These are phyloP conservation scores for Sapajus apella DNA, from an alignment of 2,113 vertebrate genomes.

Conservation along the genomic window DNA sequence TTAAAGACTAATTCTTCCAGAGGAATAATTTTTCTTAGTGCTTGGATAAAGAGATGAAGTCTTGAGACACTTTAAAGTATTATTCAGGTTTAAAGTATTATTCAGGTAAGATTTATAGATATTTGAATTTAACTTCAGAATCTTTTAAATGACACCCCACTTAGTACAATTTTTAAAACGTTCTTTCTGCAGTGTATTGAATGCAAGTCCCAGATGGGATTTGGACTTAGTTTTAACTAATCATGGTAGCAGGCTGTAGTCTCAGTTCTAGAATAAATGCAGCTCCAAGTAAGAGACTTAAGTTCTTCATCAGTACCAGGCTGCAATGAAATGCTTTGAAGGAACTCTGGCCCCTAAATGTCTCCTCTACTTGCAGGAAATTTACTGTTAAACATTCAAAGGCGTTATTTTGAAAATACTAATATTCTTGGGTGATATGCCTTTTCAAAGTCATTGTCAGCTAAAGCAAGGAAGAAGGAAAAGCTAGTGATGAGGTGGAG, in stretches of 20 bases:
- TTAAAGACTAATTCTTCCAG: neutral
- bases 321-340: neutral
- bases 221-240: slow-evolving; percentile 36
- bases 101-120: neutral
- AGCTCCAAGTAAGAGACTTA: neutral
- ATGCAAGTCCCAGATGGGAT: neutral
- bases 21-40: slow-evolving; percentile 6
- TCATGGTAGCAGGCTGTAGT: neutral
- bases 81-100: slow-evolving; percentile 19
- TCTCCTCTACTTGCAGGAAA: neutral
- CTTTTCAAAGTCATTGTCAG: neutral
- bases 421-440: neutral
- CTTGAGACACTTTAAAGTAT: neutral
- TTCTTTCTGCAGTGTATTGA: neutral
- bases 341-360: neutral
- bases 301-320: neutral
- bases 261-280: slow-evolving; percentile 21
- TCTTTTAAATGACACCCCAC: neutral
- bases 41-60: slow-evolving; percentile 15
- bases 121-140: slow-evolving; percentile 59
- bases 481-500: neutral
- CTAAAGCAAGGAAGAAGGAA: neutral
- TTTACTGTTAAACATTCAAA: neutral
- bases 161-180: neutral
- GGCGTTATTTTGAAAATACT: neutral